Base-by-base conservation (phyloP, 2,888 invertebrate species). In the Drosophila cognata region DNA sequence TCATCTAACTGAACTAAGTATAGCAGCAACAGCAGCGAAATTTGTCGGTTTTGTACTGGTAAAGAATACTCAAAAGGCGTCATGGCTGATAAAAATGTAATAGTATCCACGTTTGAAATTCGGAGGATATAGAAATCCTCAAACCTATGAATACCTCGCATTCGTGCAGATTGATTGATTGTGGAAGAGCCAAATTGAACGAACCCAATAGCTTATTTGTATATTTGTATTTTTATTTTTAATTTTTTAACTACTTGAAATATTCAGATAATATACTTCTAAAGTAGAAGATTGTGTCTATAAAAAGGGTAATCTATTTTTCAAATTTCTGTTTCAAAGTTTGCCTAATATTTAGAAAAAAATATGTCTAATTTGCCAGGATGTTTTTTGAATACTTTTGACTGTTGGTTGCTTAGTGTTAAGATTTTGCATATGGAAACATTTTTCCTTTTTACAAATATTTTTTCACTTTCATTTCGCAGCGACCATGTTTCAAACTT, bases 401-500 rank as follows among this genome's bases (percentile, higher is more conserved):
- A 10, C 10, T 33, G 31, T 33, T 33, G 31, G 31, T 33, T 10
- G 31, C 31, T 10, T 10, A 10, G 21, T 10, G 31, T 33, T 33
- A 33, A 10, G 31, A 33, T 31, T 31, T 31, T 31, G 10, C 2
- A 31, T 31, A 10, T 10, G 31, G 31, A 31, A 10, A 3, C 1
- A 41, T 41, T 41, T 41, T 10, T 10, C 10, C 10, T 41, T n/a
- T 41, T 43, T 3, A 21, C 11, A 21, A 11, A 21, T 21, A 21
- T 43, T 21, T 43, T 5, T 43, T 41, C 7, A 13, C 16, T 38
- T 29, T 57, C 1, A n/a, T 16, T 31, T 16, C 6, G 35, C 69
- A 93, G 96, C 96, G 3, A 97, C 97, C 13, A 96, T 99, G 93
- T 97, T 99, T 91, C 97, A 97, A 93, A 96, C 96, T 31, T 95